phyloP scores from a whole-genome alignment of 2,113 vertebrate species.

The Psittacula cyanocephala region DNA sequence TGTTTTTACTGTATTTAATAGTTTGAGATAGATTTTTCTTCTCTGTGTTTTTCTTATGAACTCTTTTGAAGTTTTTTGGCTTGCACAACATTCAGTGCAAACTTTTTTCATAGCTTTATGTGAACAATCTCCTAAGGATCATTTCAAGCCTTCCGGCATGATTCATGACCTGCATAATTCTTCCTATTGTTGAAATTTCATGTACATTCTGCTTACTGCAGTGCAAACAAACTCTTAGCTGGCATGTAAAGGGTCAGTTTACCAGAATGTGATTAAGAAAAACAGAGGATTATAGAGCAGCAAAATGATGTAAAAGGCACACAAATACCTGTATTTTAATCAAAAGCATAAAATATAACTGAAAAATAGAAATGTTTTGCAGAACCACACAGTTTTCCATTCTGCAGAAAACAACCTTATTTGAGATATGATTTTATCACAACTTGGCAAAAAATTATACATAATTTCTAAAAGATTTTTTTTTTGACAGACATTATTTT shows the following conservation, averaged over 20 bases:
- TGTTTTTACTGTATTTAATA: background rate
- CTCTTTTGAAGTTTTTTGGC: background rate
- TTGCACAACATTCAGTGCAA: background rate
- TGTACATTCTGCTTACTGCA: background rate
- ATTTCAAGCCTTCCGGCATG: background rate
- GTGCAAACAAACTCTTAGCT: background rate
- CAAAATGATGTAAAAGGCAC: background rate
- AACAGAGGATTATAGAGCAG: background rate
- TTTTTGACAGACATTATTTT: background rate
- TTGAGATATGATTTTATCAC: background rate
- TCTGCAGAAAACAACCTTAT: background rate
- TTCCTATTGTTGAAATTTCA: background rate
- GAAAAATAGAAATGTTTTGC: background rate
- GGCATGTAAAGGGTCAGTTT: background rate
- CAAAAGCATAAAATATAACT: background rate
- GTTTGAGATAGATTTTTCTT: background rate
- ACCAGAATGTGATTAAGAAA: background rate
- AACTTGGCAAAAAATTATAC: background rate
- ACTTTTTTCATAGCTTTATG: background rate
- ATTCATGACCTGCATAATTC: background rate
- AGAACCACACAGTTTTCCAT: background rate
- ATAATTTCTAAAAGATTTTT: background rate
- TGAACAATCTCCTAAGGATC: background rate
- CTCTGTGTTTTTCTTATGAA: background rate
- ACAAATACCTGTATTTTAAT: background rate